phyloP scores from a whole-genome alignment of 2,888 invertebrate species.

The Ophioninae sp. region DNA sequence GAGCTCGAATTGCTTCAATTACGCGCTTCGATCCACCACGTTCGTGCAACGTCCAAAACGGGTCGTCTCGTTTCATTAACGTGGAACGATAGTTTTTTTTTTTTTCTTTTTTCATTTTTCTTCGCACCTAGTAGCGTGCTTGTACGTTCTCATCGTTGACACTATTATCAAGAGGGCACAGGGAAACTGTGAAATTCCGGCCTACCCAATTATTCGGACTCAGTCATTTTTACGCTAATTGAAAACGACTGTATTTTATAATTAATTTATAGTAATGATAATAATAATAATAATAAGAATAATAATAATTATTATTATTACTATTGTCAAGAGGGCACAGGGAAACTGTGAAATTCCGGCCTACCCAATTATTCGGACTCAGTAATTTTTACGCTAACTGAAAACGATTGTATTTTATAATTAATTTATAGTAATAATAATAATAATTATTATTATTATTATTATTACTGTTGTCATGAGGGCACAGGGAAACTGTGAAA shows the following conservation, averaged over 20 bases:
- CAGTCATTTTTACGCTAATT: too few relatives aligned
- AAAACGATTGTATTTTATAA: too few relatives aligned
- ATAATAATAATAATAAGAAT: too few relatives aligned
- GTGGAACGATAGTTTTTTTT: neutral
- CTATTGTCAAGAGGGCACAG: neutral
- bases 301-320: too few relatives aligned
- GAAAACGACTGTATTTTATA: too few relatives aligned
- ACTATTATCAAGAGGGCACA: neutral
- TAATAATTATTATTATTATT: too few relatives aligned
- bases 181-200: neutral
- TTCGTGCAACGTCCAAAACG: constrained; percentile 25
- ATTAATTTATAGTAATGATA: too few relatives aligned
- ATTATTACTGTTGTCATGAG: neutral
- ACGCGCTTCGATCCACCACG: constrained; percentile 45
- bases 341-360: neutral
- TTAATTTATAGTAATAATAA: too few relatives aligned
- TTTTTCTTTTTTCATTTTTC: neutral
- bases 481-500: neutral
- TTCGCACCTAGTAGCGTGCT: neutral
- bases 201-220: too few relatives aligned
- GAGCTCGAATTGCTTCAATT: constrained; percentile 43
- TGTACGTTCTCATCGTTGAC: neutral
- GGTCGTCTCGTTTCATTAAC: constrained; percentile 25
- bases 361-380: too few relatives aligned
- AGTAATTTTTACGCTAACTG: too few relatives aligned